Evolutionary conservation across 1,140 invertebrate species (phyloP), one percentile per base, ranked within the genome.

Genomic region (Aphidius ervi): DNA sequence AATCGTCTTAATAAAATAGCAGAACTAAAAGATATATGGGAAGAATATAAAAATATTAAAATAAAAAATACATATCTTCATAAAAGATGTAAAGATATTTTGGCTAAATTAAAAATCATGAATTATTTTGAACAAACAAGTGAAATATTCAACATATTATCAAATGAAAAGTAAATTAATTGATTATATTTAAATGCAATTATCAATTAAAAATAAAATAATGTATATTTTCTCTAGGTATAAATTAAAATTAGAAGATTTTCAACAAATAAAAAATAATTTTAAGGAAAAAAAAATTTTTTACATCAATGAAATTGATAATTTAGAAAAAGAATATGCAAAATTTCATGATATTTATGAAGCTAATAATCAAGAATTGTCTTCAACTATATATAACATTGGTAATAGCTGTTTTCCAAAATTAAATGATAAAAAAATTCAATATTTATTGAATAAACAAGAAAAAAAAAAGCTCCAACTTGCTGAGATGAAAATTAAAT

Each of bases 11-110:
- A 43, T 16, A 56, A 52, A 9, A 61, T 66, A 31, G 41, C n/a
- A 23, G 9, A 23, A n/a, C 40, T 61, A 9, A 61, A 66, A 49
- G 49, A 61, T 53, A 43, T 63, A 41, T 54, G 10, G 9, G 42
- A 63, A 20, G 62, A 63, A 37, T 52, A 55, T 6, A 61, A 57
- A 52, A 20, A 20, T 16, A 10, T 63, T 3, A 61, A 56, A 53
- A 40, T 58, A 39, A 63, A 66, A 45, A 66, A 66, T 59, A 53
- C n/a, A 53, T 66, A 55, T 52, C 54, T 66, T 10, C 62, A 66
- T 37, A 63, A 54, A 56, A 63, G 63, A 40, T 63, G 56, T 46
- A 54, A 49, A 23, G 54, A 63, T n/a, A 59, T 23, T 55, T 55
- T 63, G 2, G 48, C 45, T 16, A 63, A 61, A 58, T 46, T 41